A percentile compares a stretch with the other conserved stretches of the same genome.
phyloP scores from a whole-genome alignment of 2,113 vertebrate species.

The human region DNA sequence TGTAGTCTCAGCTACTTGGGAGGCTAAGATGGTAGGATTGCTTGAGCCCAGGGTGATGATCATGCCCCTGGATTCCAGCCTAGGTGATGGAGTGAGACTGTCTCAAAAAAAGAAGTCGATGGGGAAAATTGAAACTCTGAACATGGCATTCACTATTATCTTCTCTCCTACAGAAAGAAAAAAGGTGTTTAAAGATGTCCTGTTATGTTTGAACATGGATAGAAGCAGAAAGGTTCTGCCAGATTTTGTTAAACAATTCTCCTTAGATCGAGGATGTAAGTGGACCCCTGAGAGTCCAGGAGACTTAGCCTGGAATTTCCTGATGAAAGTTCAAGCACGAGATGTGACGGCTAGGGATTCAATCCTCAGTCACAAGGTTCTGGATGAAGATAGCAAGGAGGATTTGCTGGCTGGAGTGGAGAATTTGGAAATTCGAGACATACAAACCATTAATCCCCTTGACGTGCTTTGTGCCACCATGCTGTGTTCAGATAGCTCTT shows the following conservation, averaged over 20 bases:
- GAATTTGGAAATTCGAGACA: background rate
- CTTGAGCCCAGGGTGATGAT: too few relatives aligned
- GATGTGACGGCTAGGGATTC: conserved; percentile 67
- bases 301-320: conserved; percentile 74
- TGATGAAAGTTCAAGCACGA: conserved; percentile 70
- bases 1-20: too few relatives aligned
- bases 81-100: too few relatives aligned
- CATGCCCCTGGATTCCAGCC: too few relatives aligned
- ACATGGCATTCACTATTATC: background rate
- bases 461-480: conserved; percentile 85
- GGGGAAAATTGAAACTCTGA: background rate
- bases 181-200: conserved; percentile 59
- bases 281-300: conserved; percentile 44
- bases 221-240: conserved; percentile 68
- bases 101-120: background rate
- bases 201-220: conserved; percentile 66
- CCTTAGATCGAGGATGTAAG: background rate
- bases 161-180: conserved; percentile 65
- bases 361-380: background rate
- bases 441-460: conserved; percentile 79
- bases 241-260: conserved; percentile 60
- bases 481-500: conserved; percentile 84
- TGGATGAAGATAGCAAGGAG: background rate
- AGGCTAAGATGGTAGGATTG: too few relatives aligned
- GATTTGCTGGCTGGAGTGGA: background rate